A percentile compares a stretch with the other conserved stretches of the same genome.
Conservation (phyloP, 2,113 vertebrate genomes). For the Pedetes capensis region DNA sequence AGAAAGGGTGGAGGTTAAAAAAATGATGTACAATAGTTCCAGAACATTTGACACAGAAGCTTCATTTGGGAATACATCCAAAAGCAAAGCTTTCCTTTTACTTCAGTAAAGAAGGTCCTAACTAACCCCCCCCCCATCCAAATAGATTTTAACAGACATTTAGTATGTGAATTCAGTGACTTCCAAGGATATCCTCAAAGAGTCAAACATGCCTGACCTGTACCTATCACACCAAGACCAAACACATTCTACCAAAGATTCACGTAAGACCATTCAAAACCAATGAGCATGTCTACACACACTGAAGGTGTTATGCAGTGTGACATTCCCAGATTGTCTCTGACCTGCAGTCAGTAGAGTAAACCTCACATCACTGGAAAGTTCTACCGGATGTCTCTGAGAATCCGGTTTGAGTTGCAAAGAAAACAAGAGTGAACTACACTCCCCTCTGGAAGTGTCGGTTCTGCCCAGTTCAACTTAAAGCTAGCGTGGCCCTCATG, state of each 20-base stretch:
- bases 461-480: conserved; percentile 18
- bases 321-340: neutral
- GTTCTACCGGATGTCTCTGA: neutral
- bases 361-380: neutral
- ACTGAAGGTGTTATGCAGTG: neutral
- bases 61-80: neutral
- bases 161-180: neutral
- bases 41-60: neutral
- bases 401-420: neutral
- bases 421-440: neutral
- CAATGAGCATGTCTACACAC: neutral
- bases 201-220: neutral
- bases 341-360: neutral
- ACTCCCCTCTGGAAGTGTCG: neutral
- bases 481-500: conserved; percentile 9
- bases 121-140: neutral
- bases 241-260: neutral
- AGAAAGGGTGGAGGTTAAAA: neutral
- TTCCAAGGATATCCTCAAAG: neutral
- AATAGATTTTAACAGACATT: neutral
- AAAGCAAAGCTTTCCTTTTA: neutral
- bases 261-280: neutral
- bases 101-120: neutral
- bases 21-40: neutral
- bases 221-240: neutral